These are phyloP conservation scores for Telmatochromis sp. DNA, from an alignment of 2,113 vertebrate species.

Conservation along the genomic window DNA sequence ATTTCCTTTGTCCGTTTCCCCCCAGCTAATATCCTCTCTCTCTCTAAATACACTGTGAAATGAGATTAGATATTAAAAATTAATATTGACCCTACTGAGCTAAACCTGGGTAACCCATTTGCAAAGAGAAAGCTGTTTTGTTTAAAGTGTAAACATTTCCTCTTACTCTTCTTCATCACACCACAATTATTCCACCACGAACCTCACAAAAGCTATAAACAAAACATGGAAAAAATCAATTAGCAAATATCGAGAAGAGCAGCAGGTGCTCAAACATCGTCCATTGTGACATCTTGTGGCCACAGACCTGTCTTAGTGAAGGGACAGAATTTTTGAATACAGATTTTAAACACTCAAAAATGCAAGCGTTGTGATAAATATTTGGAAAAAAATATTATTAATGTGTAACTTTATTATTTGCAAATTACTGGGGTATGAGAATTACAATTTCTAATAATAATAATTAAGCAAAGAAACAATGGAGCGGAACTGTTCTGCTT, in stretches of 20 bases:
- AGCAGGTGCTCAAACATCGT: neutral
- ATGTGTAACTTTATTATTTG: neutral
- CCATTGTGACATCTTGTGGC: neutral
- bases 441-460: neutral
- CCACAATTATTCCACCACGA: neutral
- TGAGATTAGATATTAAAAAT: neutral
- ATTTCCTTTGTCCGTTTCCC: neutral
- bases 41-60: neutral
- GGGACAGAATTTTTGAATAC: neutral
- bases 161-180: neutral
- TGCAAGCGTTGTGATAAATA: neutral
- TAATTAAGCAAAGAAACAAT: neutral
- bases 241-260: neutral
- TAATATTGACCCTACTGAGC: neutral
- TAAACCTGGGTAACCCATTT: neutral
- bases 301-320: neutral
- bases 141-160: neutral
- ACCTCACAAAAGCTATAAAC: neutral
- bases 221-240: neutral
- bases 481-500: neutral
- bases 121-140: neutral
- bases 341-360: neutral
- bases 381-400: neutral
- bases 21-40: neutral
- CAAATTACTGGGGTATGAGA: too few species aligned